phyloP scores from a whole-genome alignment of 2,113 vertebrate species.

The Aptenodytes forsteri region DNA sequence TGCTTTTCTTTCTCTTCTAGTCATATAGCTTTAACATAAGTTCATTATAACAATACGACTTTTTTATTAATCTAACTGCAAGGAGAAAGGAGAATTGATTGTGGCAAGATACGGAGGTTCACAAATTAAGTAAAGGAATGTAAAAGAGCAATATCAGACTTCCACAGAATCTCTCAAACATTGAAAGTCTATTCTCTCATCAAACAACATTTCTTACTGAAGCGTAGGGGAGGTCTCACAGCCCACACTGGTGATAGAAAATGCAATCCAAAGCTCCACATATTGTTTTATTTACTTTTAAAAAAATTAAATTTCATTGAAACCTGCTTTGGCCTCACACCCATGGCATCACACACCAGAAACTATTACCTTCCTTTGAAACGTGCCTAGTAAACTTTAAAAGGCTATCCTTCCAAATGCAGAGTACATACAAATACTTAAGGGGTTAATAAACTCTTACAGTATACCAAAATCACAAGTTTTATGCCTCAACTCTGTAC shows the following conservation, averaged over 20 bases:
- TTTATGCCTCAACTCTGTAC: neutral
- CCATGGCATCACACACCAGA: constrained; percentile 11
- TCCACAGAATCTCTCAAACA: neutral
- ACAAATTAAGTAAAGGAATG: neutral
- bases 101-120: neutral
- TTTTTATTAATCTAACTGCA: neutral
- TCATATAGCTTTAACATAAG: neutral
- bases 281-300: constrained; percentile 28
- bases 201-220: neutral
- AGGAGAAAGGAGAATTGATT: neutral
- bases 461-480: neutral
- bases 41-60: neutral
- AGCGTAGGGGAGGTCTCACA: neutral
- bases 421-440: constrained; percentile 3
- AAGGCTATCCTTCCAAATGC: neutral
- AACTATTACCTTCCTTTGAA: constrained; percentile 37
- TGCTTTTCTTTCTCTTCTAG: neutral
- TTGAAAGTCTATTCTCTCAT: neutral
- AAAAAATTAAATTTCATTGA: neutral
- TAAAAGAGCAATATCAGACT: neutral
- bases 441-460: constrained; percentile 62
- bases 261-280: neutral
- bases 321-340: constrained; percentile 29
- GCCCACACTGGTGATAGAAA: neutral
- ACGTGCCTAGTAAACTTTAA: neutral